Conservation (phyloP, 2,113 vertebrate species). For the Pheucticus melanocephalus region DNA sequence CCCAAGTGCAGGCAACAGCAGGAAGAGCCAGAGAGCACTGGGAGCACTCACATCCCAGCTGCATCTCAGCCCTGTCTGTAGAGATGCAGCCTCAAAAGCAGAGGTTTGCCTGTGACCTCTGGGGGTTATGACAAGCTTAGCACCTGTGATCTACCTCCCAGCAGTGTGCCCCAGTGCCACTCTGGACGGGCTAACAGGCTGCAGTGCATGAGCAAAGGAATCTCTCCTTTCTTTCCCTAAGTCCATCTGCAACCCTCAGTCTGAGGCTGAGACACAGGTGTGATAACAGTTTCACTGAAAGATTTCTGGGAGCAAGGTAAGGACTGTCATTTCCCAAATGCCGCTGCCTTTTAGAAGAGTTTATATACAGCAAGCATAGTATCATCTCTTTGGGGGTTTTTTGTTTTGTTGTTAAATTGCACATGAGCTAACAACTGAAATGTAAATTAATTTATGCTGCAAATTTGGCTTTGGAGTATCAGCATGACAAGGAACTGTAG, state of each 20-base stretch:
- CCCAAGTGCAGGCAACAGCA: not conserved
- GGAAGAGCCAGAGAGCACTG: not conserved
- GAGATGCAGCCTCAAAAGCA: not conserved
- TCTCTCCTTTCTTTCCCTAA: not conserved
- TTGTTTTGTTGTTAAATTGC: not conserved
- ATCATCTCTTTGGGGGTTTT: not conserved
- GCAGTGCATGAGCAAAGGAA: not conserved
- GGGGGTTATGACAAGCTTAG: not conserved
- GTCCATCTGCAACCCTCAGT: not conserved
- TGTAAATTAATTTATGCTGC: not conserved
- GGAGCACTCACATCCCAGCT: not conserved
- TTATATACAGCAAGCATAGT: not conserved
- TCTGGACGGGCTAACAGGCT: not conserved
- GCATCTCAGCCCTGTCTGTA: not conserved
- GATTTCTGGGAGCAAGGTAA: not conserved
- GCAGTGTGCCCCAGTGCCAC: fast-evolving
- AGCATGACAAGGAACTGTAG: no score
- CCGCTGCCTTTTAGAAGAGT: not conserved
- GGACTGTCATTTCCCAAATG: not conserved
- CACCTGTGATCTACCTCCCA: not conserved
- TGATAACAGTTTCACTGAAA: not conserved
- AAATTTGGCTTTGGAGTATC: not conserved
- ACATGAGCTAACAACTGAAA: not conserved
- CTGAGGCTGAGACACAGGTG: not conserved
- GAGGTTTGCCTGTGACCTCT: not conserved